phyloP scores from a whole-genome alignment of 2,888 invertebrate species.

The Stenchaetothrips biformis region DNA sequence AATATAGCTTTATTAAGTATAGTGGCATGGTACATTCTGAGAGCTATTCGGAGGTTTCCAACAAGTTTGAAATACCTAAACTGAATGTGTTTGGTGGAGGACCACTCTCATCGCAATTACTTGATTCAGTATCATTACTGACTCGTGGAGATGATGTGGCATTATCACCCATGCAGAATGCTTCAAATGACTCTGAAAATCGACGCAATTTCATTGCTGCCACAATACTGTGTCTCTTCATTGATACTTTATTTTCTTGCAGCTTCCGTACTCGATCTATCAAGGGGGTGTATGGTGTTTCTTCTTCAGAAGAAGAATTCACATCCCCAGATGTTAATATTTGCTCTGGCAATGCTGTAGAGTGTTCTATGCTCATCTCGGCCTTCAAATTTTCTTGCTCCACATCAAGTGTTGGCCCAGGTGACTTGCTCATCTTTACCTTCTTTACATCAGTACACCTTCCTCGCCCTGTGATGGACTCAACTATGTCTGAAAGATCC shows the following conservation, averaged over 20 bases:
- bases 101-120: background rate
- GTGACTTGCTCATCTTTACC: no score
- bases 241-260: background rate
- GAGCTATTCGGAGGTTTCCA: background rate
- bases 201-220: background rate
- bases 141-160: background rate
- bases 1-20: no score
- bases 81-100: background rate
- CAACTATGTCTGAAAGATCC: background rate
- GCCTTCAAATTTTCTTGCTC: no score
- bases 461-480: background rate
- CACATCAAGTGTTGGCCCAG: no score
- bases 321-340: background rate
- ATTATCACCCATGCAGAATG: background rate
- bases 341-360: no score
- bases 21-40: background rate
- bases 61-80: background rate
- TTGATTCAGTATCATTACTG: background rate
- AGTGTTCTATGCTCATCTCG: no score
- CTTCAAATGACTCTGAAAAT: slow-evolving; percentile 3
- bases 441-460: no score
- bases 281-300: background rate
- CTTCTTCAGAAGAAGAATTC: background rate
- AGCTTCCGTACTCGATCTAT: background rate
- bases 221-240: background rate